Evolutionary conservation across 2,113 vertebrate species (phyloP).

Genomic region (Lamprotornis superbus): DNA sequence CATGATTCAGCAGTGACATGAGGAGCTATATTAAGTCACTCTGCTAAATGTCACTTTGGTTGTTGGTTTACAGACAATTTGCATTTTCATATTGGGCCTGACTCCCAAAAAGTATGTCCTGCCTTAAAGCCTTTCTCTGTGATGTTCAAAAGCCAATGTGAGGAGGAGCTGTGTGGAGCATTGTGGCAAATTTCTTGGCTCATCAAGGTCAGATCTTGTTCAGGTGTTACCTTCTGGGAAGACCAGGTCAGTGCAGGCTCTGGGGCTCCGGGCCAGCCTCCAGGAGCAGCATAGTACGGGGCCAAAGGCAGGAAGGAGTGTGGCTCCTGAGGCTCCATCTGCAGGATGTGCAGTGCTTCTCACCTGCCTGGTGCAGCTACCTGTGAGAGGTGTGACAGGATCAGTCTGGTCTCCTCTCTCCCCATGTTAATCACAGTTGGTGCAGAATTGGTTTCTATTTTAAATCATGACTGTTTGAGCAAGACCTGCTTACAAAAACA

Average conservation of each 20-base stretch:
- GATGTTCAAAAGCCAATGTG: not conserved
- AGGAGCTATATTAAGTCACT: not conserved
- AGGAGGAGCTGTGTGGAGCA: not conserved
- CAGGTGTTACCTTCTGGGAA: not conserved
- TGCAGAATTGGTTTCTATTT: not conserved
- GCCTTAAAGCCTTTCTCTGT: not conserved
- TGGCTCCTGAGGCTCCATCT: not conserved
- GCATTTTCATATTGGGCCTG: not conserved
- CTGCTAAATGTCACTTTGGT: not conserved
- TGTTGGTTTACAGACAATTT: not conserved
- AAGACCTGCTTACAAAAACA: not conserved
- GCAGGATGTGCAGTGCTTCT: not conserved
- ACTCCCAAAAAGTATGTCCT: not conserved
- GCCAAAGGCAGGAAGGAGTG: not conserved
- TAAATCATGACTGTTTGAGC: not conserved
- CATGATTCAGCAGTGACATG: accelerated
- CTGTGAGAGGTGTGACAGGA: not conserved
- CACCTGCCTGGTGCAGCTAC: not conserved
- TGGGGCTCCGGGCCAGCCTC: not conserved
- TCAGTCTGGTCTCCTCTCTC: not conserved
- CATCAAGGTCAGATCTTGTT: accelerated
- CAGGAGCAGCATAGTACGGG: not conserved
- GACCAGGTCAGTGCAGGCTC: accelerated
- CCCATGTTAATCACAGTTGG: not conserved
- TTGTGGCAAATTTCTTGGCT: not conserved